Base-by-base conservation (phyloP, 1,140 invertebrate genomes). In the Heliothis virescens region DNA sequence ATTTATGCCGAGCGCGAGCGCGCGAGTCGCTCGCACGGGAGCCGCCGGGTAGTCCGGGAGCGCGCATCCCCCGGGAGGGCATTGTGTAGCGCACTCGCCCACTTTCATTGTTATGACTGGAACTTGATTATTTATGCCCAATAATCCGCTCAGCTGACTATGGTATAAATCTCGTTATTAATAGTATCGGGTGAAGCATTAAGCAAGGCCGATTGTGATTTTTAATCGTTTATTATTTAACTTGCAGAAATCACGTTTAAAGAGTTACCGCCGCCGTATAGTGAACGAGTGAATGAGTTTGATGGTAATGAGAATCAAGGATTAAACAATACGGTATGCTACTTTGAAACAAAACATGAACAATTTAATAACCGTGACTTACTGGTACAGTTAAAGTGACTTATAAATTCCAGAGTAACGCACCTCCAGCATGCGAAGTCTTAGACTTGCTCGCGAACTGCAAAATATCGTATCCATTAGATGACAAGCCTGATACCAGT, bases 361-460 rank as follows among this genome's bases (percentile, higher is more conserved):
- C 4, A 52, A 53, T 59, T 76, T 65, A 63, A 50, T 29, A 53
- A 50, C 53, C 53, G 60, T 62, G 34, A 62, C 53, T 72, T 79
- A 21, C 18, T 59, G 59, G 52, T 41, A 52, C 59, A n/a, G 29
- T 67, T 78, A 55, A 29, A 62, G 29, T 69, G 26, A 21, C n/a
- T 69, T 78, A 10, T 76, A 72, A 63, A 79, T 87, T 86, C 72
- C 83, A 89, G 89, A 82, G 75, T 76, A 57, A 65, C 77, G 48
- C 62, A 59, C 52, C 79, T 60, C 84, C 87, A 55, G 75, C 80
- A 79, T 91, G 86, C 83, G 92, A 92, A 76, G 88, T 89, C 10
- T 55, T 94, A 84, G 93, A 94, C 79, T 82, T 94, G 79, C 83
- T 94, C 50, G 91, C 90, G 65, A 89, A 92, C 79, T 94, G 91